Evolutionary conservation across 2,797 vertebrate species (phyloP), one percentile per base, ranked within the genome.

Genomic region (Nyctalus aviator): DNA sequence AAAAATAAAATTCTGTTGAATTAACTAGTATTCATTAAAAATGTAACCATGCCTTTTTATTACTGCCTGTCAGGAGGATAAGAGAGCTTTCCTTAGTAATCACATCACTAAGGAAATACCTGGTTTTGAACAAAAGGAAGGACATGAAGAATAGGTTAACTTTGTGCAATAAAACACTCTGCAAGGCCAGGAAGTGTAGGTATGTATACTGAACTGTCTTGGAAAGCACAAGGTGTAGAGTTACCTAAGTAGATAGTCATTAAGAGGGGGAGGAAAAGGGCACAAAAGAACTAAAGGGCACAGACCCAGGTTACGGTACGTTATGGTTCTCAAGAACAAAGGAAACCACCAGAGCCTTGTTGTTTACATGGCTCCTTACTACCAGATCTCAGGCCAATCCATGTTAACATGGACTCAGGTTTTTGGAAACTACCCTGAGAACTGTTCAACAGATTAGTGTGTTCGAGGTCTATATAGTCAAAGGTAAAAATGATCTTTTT

Each of bases 71-170:
- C 44, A 69, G 35, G 62, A 92, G 21, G 30, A n/a, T 32, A 72
- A 69, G 71, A 94, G 64, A 62, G 17, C 44, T 78, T 72, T 88
- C 82, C 76, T 83, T 64, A 75, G 37, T 76, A 93, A 85, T 50
- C 68, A 88, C 9, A 77, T 64, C 46, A 66, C 32, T 48, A 92
- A 81, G 17, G n/a, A 92, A 90, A 79, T 11, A 78, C 0, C 15
- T 23, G 10, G 13, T 62, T 92, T 59, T 88, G 25, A 90, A 84
- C 11, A 81, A 17, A 90, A 55, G 81, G 23, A 46, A 75, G 30
- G 37, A 59, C 17, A 55, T 30, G 23, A 78, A 90, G 18, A 85
- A 4, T 15, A 72, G 10, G 37, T 46, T 59, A 71, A 55, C 62
- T 79, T 9, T 88, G 11, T 71, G 50, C 48, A 91, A 75, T 30